Conservation (phyloP, 2,888 invertebrate species). For the Lomographa bimaculata region DNA sequence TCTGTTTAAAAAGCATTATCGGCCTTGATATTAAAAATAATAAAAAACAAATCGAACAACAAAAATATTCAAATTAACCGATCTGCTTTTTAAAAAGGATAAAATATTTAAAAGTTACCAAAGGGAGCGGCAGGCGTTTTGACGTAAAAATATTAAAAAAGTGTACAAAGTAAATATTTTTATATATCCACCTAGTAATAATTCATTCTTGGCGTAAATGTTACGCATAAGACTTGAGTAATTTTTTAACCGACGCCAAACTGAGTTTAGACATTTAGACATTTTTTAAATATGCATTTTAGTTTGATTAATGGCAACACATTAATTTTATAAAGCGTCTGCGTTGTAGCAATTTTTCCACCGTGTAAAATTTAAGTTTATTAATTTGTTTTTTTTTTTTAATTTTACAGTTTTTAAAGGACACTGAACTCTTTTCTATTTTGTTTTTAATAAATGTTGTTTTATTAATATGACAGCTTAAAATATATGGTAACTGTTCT, state of each 20-base stretch:
- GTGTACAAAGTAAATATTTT: no score
- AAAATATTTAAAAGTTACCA: conserved; percentile 4
- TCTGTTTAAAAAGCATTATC: no score
- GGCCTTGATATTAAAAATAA: no score
- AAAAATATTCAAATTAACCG: no score
- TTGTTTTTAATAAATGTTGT: neutral
- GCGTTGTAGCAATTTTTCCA: conserved; percentile 19
- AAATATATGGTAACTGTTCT: no score
- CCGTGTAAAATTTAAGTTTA: conserved; percentile 2
- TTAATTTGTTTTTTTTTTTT: conserved; percentile 9
- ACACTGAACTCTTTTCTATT: conserved; percentile 3
- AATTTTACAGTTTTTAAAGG: conserved; percentile 18
- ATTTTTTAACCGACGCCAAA: conserved; percentile 9
- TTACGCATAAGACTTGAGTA: conserved; percentile 1
- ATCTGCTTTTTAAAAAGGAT: neutral
- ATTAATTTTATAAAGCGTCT: conserved; percentile 15
- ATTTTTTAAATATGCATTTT: conserved; percentile 16
- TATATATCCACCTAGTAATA: conserved; percentile 2
- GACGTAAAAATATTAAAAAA: conserved; percentile 1
- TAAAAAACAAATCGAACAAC: no score
- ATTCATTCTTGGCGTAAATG: conserved; percentile 8
- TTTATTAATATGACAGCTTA: no score
- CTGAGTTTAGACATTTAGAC: conserved; percentile 8
- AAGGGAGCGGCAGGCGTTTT: conserved; percentile 11
- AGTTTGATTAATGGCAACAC: conserved; percentile 12